Conservation (phyloP, 2,113 vertebrate genomes). For the Ursus arctos region DNA sequence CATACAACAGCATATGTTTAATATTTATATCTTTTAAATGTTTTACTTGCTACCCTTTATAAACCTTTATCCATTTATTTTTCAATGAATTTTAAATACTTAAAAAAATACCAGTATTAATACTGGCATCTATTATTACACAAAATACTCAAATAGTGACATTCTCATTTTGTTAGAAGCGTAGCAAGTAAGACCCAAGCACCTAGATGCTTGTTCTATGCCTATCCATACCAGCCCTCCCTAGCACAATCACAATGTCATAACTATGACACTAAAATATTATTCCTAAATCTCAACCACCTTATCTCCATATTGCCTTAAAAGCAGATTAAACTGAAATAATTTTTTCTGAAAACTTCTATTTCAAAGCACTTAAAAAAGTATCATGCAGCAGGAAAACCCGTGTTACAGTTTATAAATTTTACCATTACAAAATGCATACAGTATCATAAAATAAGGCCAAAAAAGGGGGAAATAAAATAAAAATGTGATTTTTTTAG, state of each 20-base stretch:
- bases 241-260: neutral
- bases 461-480: conserved; percentile 1
- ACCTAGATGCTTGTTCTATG: neutral
- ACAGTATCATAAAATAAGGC: neutral
- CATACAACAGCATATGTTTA: neutral
- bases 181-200: neutral
- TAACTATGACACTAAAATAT: conserved; percentile 18
- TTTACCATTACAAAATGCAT: conserved; percentile 31
- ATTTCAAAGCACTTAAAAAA: conserved; percentile 40
- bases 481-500: neutral
- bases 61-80: conserved; percentile 22
- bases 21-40: neutral
- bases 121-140: neutral
- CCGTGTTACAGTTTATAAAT: neutral
- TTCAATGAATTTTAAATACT: conserved; percentile 44
- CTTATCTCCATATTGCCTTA: neutral
- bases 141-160: conserved; percentile 2
- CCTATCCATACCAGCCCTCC: neutral
- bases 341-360: conserved; percentile 36
- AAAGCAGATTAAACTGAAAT: conserved; percentile 50
- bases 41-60: neutral
- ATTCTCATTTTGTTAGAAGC: neutral
- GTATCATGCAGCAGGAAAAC: neutral
- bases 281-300: conserved; percentile 30
- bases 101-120: neutral